Evolutionary conservation across 2,888 invertebrate genomes (phyloP).

Genomic region (Tetragonula carbonaria): DNA sequence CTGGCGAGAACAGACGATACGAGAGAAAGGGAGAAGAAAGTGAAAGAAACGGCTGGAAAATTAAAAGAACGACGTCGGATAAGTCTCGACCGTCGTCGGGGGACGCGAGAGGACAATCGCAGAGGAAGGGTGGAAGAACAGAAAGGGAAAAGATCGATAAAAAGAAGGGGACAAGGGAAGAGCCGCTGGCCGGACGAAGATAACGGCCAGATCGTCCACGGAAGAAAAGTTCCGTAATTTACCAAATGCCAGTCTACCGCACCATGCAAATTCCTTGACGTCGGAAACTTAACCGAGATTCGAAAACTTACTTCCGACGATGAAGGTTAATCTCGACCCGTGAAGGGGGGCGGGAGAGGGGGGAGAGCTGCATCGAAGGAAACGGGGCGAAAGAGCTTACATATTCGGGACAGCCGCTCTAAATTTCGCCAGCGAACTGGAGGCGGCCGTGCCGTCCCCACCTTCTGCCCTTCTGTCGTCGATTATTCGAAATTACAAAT

Average conservation of each 20-base stretch:
- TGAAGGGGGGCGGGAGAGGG: no score
- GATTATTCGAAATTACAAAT: slow-evolving; percentile 61
- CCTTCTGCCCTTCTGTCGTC: slow-evolving; percentile 30
- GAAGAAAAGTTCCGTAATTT: slow-evolving; percentile 70
- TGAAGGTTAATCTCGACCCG: slow-evolving; percentile 64
- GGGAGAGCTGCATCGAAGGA: slow-evolving; percentile 43
- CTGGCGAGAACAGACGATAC: not conserved
- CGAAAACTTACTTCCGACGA: slow-evolving; percentile 70
- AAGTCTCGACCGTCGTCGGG: not conserved
- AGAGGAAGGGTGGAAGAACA: not conserved
- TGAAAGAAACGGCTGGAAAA: slow-evolving; percentile 39
- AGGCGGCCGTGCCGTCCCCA: not conserved
- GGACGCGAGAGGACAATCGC: no score
- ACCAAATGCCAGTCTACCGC: slow-evolving; percentile 64
- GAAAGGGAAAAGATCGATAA: slow-evolving; percentile 27
- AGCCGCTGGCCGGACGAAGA: slow-evolving; percentile 20
- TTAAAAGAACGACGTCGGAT: slow-evolving; percentile 40
- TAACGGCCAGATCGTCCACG: slow-evolving; percentile 54
- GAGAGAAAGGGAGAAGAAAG: slow-evolving; percentile 18
- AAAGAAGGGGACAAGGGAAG: slow-evolving; percentile 6
- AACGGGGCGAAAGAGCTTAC: slow-evolving; percentile 55
- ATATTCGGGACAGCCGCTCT: slow-evolving; percentile 58
- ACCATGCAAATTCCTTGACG: slow-evolving; percentile 67
- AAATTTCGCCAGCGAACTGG: slow-evolving; percentile 51
- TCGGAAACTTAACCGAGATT: slow-evolving; percentile 66